A percentile compares a stretch with the other conserved stretches of the same genome.
Evolutionary conservation across 1,140 invertebrate species (phyloP).

Genomic region (Leptinotarsa defecta): DNA sequence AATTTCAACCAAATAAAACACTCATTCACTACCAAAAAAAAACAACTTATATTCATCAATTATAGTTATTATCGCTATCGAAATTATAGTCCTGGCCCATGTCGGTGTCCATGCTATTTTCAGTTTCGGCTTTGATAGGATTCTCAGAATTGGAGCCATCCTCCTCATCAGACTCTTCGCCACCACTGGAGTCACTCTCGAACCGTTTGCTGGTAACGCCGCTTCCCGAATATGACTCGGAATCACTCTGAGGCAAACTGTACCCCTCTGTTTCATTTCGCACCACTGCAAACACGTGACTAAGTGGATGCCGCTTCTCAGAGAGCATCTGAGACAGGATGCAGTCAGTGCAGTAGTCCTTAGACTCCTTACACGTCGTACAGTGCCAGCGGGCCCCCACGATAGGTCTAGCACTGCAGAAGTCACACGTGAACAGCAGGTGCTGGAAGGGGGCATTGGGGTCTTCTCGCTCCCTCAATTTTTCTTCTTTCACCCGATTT

Average conservation of each 20-base stretch:
- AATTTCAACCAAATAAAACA: neutral
- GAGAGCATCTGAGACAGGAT: slow-evolving; percentile 54
- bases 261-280: neutral
- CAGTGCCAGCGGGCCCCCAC: slow-evolving; percentile 75
- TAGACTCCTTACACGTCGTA: slow-evolving; percentile 54
- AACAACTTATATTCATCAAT: slow-evolving; percentile 2
- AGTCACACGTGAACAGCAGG: slow-evolving; percentile 63
- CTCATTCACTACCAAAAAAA: neutral
- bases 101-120: neutral
- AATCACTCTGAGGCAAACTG: slow-evolving; percentile 5
- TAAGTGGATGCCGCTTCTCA: slow-evolving; percentile 49
- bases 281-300: slow-evolving; percentile 44
- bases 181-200: slow-evolving; percentile 7
- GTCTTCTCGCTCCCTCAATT: slow-evolving; percentile 35
- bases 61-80: neutral
- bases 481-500: slow-evolving; percentile 51
- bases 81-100: neutral
- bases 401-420: slow-evolving; percentile 70
- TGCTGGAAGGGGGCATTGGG: slow-evolving; percentile 29
- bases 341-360: slow-evolving; percentile 56
- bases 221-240: neutral
- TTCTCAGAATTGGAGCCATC: neutral
- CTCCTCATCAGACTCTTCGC: slow-evolving; percentile 1
- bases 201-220: neutral
- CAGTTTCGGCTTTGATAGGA: neutral